Evolutionary conservation across 2,113 vertebrate genomes (phyloP), one percentile per base, ranked within the genome.

Genomic region (Rynchops niger): DNA sequence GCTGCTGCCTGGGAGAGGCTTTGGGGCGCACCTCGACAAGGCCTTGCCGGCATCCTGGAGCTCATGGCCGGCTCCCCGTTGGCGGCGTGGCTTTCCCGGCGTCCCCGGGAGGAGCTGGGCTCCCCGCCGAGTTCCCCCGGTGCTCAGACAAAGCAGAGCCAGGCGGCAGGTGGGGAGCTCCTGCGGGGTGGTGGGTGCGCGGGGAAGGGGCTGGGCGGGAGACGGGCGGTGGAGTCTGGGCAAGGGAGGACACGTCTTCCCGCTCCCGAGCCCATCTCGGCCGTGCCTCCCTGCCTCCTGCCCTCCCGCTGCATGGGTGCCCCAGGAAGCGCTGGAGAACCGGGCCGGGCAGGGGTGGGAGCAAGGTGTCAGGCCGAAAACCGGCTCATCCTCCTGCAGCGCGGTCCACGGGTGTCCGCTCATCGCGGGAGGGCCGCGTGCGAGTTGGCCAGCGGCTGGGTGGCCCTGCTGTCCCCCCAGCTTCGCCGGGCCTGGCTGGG

Each of bases 71-170:
- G 93, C 36, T 88, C 67, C 76, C 62, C 38, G 42, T 1, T 16
- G 80, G 62, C 62, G 58, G 77, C 53, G n/a, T 25, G 96, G 82
- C 89, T 67, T 83, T 82, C 88, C 58, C 74, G 38, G 80, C 74
- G 53, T 50, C 43, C 89, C 87, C 92, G 47, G 83, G 83, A 90
- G 83, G 73, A 90, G 82, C 86, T 9, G 56, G 49, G 70, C 88
- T 87, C 82, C 71, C 91, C 50, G 62, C 82, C 66, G 88, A 23
- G 40, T 36, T 55, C 36, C 61, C 36, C 36, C 72, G 45, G 93
- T 77, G 93, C 80, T 86, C 50, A 96, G 92, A 95, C 95, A 96
- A 97, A 95, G 96, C 95, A 15, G 82, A 18, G 87, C 11, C 52
- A 3, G 90, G 73, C 52, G 79, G 94, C 94, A 96, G 96, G 94